Evolutionary conservation across 2,113 vertebrate species (phyloP), one percentile per base, ranked within the genome.

Genomic region (Litocranius walleri): DNA sequence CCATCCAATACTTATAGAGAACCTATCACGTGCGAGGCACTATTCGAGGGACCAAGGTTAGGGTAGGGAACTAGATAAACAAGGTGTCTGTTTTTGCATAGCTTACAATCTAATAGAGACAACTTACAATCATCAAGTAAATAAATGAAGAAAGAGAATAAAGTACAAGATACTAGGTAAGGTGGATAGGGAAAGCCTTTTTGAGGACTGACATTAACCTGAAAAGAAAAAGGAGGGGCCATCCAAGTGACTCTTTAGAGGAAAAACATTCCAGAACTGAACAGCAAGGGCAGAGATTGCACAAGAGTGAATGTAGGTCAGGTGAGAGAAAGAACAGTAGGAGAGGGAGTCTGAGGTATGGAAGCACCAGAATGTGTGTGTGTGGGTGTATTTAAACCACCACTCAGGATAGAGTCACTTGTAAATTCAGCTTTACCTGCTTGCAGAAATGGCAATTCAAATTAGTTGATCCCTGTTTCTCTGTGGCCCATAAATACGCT

Each of bases 361-460:
- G 33, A 61, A 93, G 43, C 52, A 56, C 15, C n/a, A 40, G 81
- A 56, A 7, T n/a, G 30, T 33, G 45, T 33, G 9, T 45, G 29
- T 81, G 2, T 50, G 48, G 36, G 33, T 54, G 33, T 83, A 13
- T 30, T 40, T n/a, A 90, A 9, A 27, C 64, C 27, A 89, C 5
- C 11, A 50, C 33, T 92, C 50, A 29, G 92, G 87, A 91, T 17
- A 77, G 40, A 89, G 43, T 81, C 33, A 64, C 52, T 78, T 93
- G 25, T 80, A 95, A 94, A 95, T 89, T 95, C 50, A 23, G 50
- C 40, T 83, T 78, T 87, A 94, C 88, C 86, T 71, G 57, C 77
- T 95, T 80, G 56, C 25, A 67, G 67, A 56, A 62, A 96, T 3
- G 71, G 59, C 67, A 93, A 88, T 83, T 97, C 83, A 80, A 57